Evolutionary conservation across 2,888 invertebrate species (phyloP).

Genomic region (Hypsopygia costalis): DNA sequence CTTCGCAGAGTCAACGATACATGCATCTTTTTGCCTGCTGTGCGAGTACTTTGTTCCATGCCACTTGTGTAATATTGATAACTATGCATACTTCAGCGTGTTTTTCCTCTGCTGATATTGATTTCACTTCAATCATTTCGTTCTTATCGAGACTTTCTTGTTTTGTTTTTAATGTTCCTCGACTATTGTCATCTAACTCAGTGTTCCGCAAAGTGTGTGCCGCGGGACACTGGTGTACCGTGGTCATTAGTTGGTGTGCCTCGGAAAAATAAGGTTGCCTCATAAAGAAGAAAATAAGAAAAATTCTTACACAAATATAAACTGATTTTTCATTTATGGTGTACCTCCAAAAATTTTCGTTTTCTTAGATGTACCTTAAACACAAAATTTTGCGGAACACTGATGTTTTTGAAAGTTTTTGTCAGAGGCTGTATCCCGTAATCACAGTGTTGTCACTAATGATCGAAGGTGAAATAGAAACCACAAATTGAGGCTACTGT

Average conservation of each 20-base stretch:
- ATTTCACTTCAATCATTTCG: background rate
- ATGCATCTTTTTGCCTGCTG: background rate
- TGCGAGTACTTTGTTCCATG: background rate
- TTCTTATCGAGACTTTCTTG: background rate
- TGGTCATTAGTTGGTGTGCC: no score
- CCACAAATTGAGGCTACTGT: constrained; percentile 8
- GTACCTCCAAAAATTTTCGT: no score
- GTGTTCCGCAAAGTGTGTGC: no score
- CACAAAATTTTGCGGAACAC: no score
- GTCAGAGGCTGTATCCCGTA: background rate
- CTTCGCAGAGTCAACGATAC: background rate
- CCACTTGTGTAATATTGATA: background rate
- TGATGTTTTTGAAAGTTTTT: background rate
- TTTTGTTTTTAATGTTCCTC: background rate
- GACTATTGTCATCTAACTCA: background rate
- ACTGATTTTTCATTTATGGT: no score
- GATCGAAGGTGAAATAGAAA: constrained; percentile 8
- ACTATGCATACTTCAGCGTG: background rate
- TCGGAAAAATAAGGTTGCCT: no score
- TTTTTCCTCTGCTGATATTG: background rate
- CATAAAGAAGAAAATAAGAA: no score
- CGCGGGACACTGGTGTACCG: no score
- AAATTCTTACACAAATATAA: no score
- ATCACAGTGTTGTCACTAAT: constrained; percentile 13
- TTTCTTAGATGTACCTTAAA: no score